Evolutionary conservation across 2,797 vertebrate genomes (phyloP), one percentile per base, ranked within the genome.

Genomic region (Halcyon chelicuti): DNA sequence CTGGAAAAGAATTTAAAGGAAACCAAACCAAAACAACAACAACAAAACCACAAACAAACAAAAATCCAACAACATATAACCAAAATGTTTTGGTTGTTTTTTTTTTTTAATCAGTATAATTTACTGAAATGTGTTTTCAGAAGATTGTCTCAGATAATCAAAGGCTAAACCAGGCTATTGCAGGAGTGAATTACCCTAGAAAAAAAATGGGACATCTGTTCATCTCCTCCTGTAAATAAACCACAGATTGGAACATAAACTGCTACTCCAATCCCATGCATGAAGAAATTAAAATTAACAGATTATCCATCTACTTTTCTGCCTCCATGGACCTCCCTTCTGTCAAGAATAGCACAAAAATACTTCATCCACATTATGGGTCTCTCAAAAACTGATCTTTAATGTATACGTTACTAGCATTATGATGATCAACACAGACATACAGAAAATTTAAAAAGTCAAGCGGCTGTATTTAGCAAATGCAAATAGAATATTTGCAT

Each of bases 261-360:
- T 89, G 31, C 63, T 93, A 49, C 25, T 93, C 44, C n/a, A 73
- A 60, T 67, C 61, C 44, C 44, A 70, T 76, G 47, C 13, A 82
- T 55, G 19, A 75, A 44, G 47, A 92, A 86, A 96, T 73, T 73
- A 90, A 95, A 82, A 82, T 89, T 87, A 94, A 79, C 35, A 90
- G 37, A 67, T 63, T 72, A 70, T 94, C 35, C 16, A 44, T 66
- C 55, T 52, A 22, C 92, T 66, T 49, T 85, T 8, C 44, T 90
- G 49, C 47, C 31, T 84, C 70, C 3, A 0, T 76, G 29, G 55
- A 11, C 44, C 22, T 88, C 29, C 11, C 12, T 91, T 78, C 44
- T 73, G 42, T 68, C 63, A 62, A 73, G 42, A 75, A 82, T 3
- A 92, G 25, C 37, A 57, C 31, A 86, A 75, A 94, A 84, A 62